These are phyloP conservation scores for Cryptoprocta ferox DNA, from an alignment of 2,797 vertebrate genomes.

Conservation along the genomic window DNA sequence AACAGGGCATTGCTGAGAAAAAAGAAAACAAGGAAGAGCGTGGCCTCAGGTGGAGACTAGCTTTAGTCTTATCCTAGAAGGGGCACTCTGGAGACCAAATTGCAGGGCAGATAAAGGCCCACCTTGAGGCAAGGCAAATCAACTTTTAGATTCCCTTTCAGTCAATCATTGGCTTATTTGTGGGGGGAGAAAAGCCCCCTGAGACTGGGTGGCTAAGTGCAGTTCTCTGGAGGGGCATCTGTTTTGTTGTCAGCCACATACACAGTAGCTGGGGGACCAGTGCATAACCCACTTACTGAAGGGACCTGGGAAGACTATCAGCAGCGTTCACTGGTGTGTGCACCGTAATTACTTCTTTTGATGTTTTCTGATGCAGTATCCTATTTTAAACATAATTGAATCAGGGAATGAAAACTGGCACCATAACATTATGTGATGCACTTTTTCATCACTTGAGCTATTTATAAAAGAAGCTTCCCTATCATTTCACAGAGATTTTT, in stretches of 20 bases:
- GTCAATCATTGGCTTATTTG: neutral
- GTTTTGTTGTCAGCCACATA: neutral
- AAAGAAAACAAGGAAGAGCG: neutral
- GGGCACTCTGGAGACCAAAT: neutral
- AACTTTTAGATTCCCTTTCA: neutral
- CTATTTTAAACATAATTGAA: neutral
- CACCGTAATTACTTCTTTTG: neutral
- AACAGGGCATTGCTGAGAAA: neutral
- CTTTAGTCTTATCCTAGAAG: neutral
- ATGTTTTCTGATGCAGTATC: neutral
- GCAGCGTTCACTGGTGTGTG: too few relatives aligned
- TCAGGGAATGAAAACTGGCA: neutral
- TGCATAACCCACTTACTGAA: too few relatives aligned
- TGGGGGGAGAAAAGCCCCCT: neutral
- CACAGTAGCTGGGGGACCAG: neutral
- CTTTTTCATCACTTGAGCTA: neutral
- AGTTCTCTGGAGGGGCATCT: neutral
- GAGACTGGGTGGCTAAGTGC: neutral
- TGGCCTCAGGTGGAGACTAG: neutral
- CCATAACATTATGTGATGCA: neutral
- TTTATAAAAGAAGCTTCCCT: neutral
- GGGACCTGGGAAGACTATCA: neutral
- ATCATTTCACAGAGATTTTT: neutral
- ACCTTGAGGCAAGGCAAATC: neutral
- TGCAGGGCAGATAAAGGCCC: neutral